Base-by-base conservation (phyloP, 2,888 invertebrate species). In the Cheilosia variabilis region DNA sequence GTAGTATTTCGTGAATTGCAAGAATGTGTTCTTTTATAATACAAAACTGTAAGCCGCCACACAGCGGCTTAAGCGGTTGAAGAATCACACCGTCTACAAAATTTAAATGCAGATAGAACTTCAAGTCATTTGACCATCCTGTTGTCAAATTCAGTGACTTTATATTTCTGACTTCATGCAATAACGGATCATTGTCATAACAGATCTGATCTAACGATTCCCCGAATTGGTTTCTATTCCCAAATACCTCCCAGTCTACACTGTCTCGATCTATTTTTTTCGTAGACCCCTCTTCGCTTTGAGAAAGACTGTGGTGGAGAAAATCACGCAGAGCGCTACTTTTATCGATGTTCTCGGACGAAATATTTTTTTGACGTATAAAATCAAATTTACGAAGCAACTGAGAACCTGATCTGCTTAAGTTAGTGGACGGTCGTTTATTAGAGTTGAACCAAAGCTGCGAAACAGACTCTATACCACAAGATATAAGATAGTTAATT, bases 401-500 rank as follows among this genome's bases (percentile, higher is more conserved):
- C 13, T 60, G 45, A 2, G 41, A 5, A 50, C 41, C 63, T 1
- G 17, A 2, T n/a, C 50, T 63, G 13, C 31, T 53, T 4, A 17
- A 10, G 4, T 52, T 69, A 7, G 91, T 88, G 37, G 91, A 90
- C 0, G 95, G 95, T 24, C 95, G 94, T 0, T 95, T 94, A 90
- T 96, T 96, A 0, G 95, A 94, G 0, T 93, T 90, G 82, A 96
- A 93, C 95, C 96, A 95, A 68, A 91, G 91, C 50, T 94, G 94
- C 10, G 96, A 94, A 65, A 96, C 93, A 87, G 95, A 95, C 82
- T 96, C 94, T 22, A 97, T 93, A 4, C 96, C 96, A 15, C 96
- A 94, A 87, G 96, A 96, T 88, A 95, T 95, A 0, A 97, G 93
- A 87, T 96, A 94, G 63, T 96, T 95, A 3, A 98, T 91, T 2